These are phyloP conservation scores for Gobius niger DNA, from an alignment of 2,113 vertebrate species.

Conservation along the genomic window DNA sequence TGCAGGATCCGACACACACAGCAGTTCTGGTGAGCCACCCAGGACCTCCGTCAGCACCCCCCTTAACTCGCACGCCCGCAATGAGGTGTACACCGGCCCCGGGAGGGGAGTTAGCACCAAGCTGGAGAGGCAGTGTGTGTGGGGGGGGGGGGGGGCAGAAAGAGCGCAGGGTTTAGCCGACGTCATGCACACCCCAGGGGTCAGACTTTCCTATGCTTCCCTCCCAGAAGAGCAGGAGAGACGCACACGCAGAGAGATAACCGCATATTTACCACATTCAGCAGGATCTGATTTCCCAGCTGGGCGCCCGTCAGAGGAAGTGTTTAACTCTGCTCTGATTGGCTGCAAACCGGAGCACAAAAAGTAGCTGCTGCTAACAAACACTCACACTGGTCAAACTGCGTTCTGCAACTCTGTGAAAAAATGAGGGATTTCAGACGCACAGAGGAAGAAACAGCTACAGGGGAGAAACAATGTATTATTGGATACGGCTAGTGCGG, in stretches of 20 bases:
- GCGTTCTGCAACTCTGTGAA: background rate
- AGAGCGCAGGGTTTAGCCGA: constrained; percentile 41
- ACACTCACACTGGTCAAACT: constrained; percentile 27
- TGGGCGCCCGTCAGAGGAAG: constrained; percentile 63
- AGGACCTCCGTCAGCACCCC: constrained; percentile 80
- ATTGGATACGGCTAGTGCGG: background rate
- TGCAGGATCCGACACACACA: constrained; percentile 79
- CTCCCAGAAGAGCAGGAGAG: constrained; percentile 61
- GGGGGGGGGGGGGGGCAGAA: background rate
- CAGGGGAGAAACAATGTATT: background rate
- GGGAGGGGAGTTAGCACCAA: constrained; percentile 60
- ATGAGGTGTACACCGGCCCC: constrained; percentile 35
- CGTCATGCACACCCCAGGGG: constrained; percentile 64
- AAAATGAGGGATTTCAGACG: constrained; percentile 17
- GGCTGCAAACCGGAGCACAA: constrained; percentile 51
- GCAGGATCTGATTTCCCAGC: constrained; percentile 67
- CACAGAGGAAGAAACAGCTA: constrained; percentile 5
- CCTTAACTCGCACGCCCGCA: constrained; percentile 39
- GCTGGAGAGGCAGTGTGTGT: constrained; percentile 39
- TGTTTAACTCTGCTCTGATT: constrained; percentile 61
- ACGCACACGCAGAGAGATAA: constrained; percentile 50
- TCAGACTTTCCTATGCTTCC: constrained; percentile 59
- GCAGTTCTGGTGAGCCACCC: constrained; percentile 77
- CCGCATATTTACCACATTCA: constrained; percentile 67
- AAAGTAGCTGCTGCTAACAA: constrained; percentile 50